Base-by-base conservation (phyloP, 2,797 vertebrate species). In the Eptatretus atami region DNA sequence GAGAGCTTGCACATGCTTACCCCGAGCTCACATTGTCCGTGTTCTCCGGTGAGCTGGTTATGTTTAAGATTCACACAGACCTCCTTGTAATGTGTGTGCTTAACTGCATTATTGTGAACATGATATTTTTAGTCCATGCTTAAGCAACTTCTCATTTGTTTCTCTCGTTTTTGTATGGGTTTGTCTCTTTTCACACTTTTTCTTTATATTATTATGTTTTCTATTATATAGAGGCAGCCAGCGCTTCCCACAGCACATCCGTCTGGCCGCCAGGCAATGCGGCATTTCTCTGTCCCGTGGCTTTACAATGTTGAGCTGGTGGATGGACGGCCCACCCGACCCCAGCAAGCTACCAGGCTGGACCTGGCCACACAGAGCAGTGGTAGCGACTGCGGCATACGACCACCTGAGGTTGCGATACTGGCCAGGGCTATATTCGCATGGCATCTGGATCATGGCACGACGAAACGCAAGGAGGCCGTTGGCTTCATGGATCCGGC, bases 251-350 rank as follows among this genome's bases (percentile, higher is more conserved):
- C 82, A 0, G 87, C 90, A 3, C 90, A 92, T 69, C 92, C 92
- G 9, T 81, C 83, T 63, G 92, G 92, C 19, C 80, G 90, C 44
- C 92, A 99, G 66, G 87, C 88, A 60, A 99, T 99, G 92, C 71
- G 67, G 88, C 93, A 76, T 99, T 96, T 72, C 79, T 99, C n/a
- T 66, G 76, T 99, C 12, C 92, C 92, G 0, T 99, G 92, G 92
- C 87, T 99, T 85, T 96, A 95, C 77, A 99, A 99, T 52, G 78
- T 99, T 64, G 92, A 99, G 75, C 67, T 99, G 71, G 82, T 98
- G 5, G 92, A 94, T 65, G 73, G 87, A 64, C 95, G 86, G 67
- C 82, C 68, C 80, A 71, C 77, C 90, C 15, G 76, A 2, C 67
- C 69, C 55, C 55, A 9, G 55, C 55, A 24, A 44, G 31, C 31